Base-by-base conservation (phyloP, 2,113 vertebrate species). In the Nanger granti region DNA sequence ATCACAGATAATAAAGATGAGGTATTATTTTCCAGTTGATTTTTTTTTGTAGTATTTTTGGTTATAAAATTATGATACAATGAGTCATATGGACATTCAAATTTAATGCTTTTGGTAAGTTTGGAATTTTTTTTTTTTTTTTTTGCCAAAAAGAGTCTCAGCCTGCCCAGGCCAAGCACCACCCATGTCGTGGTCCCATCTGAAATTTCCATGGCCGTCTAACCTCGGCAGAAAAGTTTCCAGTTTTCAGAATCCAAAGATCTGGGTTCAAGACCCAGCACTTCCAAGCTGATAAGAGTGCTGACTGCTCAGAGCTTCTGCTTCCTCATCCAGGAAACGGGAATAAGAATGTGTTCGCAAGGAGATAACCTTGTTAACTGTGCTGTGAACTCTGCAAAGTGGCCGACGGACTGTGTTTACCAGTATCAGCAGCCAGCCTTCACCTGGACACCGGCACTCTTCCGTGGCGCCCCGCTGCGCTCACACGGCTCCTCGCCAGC, bases 381-480 rank as follows among this genome's bases (percentile, higher is more conserved):
- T 31, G 22, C 41, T 1, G 0, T 18, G 86, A 20, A 24, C 0
- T 4, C 28, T 0, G 24, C 37, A 1, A 24, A 18, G 60, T 1
- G 57, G 55, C 5, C 52, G 1, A 9, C 24, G 0, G 2, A 2
- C 1, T 8, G 59, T 29, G 2, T 0, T n/a, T 3, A 26, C 4
- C 60, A 20, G 2, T 0, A 1, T 1, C 0, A 8, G 1, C 47
- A 8, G 3, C 11, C 79, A 3, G 2, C 10, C 64, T 54, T 20
- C 22, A 0, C 0, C 59, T 28, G 14, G 29, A 8, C 6, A 1
- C 1, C 1, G 5, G 73, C 37, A 1, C 1, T 0, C 62, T 4
- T 5, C 17, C 22, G 0, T 4, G 1, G 0, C 0, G 34, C 20
- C n/a, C 31, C 31, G 1, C 0, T 2, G 20, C 3, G 0, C 4